phyloP scores from a whole-genome alignment of 1,140 invertebrate genomes.

The Spodoptera frugiperda region DNA sequence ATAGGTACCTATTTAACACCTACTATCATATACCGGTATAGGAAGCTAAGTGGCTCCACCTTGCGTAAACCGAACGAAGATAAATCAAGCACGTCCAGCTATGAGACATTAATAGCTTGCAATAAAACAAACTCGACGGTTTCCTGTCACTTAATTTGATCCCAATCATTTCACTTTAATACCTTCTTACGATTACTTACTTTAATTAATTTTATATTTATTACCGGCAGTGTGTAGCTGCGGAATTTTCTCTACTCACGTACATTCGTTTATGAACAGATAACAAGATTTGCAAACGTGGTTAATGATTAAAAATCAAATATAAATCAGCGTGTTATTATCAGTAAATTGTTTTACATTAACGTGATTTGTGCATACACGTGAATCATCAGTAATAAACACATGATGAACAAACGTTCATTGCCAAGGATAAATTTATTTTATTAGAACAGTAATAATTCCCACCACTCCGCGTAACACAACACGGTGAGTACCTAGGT shows the following conservation, averaged over 20 bases:
- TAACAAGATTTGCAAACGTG: not conserved
- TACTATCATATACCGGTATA: slow-evolving; percentile 46
- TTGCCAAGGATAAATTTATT: not conserved
- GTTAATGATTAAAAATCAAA: not conserved
- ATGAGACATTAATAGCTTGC: slow-evolving; percentile 71
- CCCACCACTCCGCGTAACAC: not conserved
- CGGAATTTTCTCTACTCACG: too few species aligned
- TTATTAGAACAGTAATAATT: not conserved
- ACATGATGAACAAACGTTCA: not conserved
- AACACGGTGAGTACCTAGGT: not conserved
- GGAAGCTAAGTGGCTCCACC: slow-evolving; percentile 55
- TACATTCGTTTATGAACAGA: not conserved
- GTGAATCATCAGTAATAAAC: not conserved
- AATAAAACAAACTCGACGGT: slow-evolving; percentile 75
- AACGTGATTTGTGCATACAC: too few species aligned
- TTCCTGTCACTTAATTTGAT: slow-evolving; percentile 73
- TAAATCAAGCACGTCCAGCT: slow-evolving; percentile 69
- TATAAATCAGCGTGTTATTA: not conserved
- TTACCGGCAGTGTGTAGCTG: too few species aligned
- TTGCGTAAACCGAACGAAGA: slow-evolving; percentile 57
- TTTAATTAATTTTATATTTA: too few species aligned
- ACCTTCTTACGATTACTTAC: slow-evolving; percentile 60
- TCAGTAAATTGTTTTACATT: not conserved
- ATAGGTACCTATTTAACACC: slow-evolving; percentile 27
- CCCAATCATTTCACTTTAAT: slow-evolving; percentile 52